These are phyloP conservation scores for Panthera leo DNA, from an alignment of 2,113 vertebrate genomes.

Conservation along the genomic window DNA sequence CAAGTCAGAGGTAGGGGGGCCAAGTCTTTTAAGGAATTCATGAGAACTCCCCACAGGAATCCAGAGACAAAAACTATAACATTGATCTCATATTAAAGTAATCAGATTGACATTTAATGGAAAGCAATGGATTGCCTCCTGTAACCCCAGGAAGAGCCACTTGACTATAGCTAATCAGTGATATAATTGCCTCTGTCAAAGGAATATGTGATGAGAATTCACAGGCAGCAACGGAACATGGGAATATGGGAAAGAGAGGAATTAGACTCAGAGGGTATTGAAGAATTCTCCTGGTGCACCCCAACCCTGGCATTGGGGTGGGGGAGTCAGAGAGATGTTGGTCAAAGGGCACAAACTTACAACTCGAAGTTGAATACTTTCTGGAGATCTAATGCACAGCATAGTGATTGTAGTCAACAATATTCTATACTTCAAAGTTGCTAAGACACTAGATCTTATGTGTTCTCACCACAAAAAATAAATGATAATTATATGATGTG, in stretches of 20 bases:
- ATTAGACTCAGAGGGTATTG: neutral
- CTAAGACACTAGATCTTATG: neutral
- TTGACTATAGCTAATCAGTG: neutral
- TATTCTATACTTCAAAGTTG: neutral
- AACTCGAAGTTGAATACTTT: neutral
- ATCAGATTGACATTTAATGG: constrained; percentile 1
- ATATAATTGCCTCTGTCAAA: neutral
- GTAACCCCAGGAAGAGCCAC: neutral
- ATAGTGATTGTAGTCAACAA: neutral
- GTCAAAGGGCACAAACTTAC: neutral
- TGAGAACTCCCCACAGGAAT: neutral
- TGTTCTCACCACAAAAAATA: neutral
- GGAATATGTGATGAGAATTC: neutral
- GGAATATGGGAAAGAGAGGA: neutral
- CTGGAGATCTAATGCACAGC: neutral
- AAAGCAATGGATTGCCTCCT: neutral
- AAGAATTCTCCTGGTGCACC: neutral
- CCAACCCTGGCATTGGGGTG: rapidly evolving
- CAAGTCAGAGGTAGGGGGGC: neutral
- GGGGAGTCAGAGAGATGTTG: neutral
- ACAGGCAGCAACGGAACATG: neutral
- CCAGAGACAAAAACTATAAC: neutral
- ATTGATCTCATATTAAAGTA: neutral
- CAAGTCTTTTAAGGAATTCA: neutral
- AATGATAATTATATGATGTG: neutral